These are phyloP conservation scores for Bimastos eiseni DNA, from an alignment of 2,888 invertebrate genomes.

Conservation along the genomic window DNA sequence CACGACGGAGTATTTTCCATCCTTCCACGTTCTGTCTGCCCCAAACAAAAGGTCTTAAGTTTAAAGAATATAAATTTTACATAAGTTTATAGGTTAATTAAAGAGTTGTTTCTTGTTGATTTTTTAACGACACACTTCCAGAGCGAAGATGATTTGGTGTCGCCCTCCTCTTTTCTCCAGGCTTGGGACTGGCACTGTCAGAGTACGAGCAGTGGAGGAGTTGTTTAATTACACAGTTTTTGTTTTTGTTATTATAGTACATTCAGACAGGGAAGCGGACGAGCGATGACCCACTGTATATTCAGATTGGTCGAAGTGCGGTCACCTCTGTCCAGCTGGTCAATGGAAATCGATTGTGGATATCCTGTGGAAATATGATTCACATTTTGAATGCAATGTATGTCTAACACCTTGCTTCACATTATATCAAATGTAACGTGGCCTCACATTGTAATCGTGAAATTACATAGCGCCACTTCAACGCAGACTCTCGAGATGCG, in stretches of 20 bases:
- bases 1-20: no score
- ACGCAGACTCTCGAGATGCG: no score
- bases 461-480: no score
- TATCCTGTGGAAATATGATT: constrained; percentile 64
- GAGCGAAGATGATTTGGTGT: no score
- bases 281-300: constrained; percentile 63
- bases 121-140: no score
- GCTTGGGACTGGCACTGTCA: no score
- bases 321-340: constrained; percentile 62
- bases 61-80: neutral
- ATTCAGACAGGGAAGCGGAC: constrained; percentile 47
- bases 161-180: no score
- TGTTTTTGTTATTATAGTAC: constrained; percentile 33
- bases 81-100: neutral
- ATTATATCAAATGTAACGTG: neutral
- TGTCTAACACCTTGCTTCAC: constrained; percentile 32
- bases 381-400: constrained; percentile 64
- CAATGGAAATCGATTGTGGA: constrained; percentile 61
- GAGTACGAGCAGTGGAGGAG: no score
- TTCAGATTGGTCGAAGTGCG: constrained; percentile 64
- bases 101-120: no score
- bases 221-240: neutral
- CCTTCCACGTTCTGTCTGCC: no score
- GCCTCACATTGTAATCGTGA: no score
- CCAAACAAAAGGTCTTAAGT: no score